Evolutionary conservation across 1,140 invertebrate species (phyloP), one percentile per base, ranked within the genome.

Genomic region (Pentalonia nigronervosa): DNA sequence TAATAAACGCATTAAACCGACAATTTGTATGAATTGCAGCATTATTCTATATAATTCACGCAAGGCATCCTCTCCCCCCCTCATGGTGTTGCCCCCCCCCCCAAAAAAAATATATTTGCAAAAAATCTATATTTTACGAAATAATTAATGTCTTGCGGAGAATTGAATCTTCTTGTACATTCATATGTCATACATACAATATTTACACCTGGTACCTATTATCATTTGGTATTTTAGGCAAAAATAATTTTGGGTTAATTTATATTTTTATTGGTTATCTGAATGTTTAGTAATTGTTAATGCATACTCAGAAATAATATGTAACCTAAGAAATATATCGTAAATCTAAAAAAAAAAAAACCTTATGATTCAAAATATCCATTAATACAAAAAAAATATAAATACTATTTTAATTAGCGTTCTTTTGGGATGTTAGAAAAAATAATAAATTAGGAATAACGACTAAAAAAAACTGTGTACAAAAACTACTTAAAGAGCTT

Each of bases 301-400:
- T 67, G 30, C 6, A n/a, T n/a, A 41, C 41, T 67, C 4, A 2
- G 30, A 67, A 67, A 76, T 76, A 76, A 76, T 76, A 76, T 76
- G 30, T 23, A 76, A 76, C 60, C 6, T 34, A 17, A 76, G 60
- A 20, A 76, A 76, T n/a, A 14, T 34, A 17, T n/a, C 11, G 30
- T 76, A n/a, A n/a, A 76, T 76, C n/a, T 67, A 67, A 67, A 67
- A 67, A 76, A 60, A 60, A 56, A 67, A 67, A n/a, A 76, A 67
- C 3, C 4, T 11, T n/a, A 67, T n/a, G n/a, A 81, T 6, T 36
- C 34, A 81, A 36, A 83, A 83, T 36, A 21, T 0, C 21, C 20
- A 83, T 83, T 84, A 41, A 45, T 41, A 11, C 41, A 1, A 41
- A 41, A 84, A n/a, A 84, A 84, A 30, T 14, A 84, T 41, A 20